Evolutionary conservation across 2,113 vertebrate species (phyloP).

Genomic region (Crypturellus undulatus): DNA sequence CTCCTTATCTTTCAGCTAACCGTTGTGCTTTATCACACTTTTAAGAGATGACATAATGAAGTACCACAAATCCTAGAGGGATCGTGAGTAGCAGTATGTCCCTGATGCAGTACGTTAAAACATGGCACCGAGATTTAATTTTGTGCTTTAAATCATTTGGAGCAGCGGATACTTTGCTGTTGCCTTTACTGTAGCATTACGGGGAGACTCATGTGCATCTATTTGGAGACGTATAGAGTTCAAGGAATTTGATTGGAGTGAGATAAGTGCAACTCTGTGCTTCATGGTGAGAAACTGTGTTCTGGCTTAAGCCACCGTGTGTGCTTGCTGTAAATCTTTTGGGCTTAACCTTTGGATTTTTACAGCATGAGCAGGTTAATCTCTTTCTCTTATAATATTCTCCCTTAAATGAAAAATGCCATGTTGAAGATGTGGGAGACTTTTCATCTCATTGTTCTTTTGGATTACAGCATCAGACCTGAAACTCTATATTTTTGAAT

Average conservation of each 20-base stretch:
- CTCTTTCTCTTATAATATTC: background rate
- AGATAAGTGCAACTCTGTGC: background rate
- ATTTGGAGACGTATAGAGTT: background rate
- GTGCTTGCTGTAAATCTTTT: background rate
- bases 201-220: background rate
- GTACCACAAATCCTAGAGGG: constrained; percentile 2
- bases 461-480: background rate
- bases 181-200: background rate
- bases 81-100: background rate
- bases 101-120: background rate
- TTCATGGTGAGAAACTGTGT: background rate
- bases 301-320: background rate
- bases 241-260: constrained; percentile 6
- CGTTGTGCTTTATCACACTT: constrained; percentile 43
- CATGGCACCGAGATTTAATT: background rate
- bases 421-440: background rate
- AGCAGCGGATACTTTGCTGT: background rate
- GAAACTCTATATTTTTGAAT: background rate
- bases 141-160: background rate
- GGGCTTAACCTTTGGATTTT: constrained; percentile 34
- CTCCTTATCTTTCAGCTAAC: constrained; percentile 61
- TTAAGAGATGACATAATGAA: constrained; percentile 15
- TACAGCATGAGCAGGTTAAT: constrained; percentile 15
- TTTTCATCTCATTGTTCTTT: constrained; percentile 2
- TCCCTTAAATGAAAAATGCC: background rate